Base-by-base conservation (phyloP, 2,113 vertebrate species). In the Hippopotamus amphibius region DNA sequence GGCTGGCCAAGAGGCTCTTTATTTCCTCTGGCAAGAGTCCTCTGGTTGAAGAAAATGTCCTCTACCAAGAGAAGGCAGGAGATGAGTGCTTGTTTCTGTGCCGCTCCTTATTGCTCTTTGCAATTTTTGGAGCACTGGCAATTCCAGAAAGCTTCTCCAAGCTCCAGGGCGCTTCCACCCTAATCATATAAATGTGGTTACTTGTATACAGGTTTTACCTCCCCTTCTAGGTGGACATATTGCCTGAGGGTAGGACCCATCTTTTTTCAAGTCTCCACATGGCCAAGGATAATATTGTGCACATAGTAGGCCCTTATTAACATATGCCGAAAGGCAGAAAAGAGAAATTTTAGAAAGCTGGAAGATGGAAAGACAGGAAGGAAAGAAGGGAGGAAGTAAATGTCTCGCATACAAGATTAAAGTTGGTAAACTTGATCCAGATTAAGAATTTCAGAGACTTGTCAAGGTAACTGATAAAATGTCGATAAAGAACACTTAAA, bases 321-420 rank as follows among this genome's bases (percentile, higher is more conserved):
- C 88, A 88, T 12, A 19, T 55, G 13, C 9, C 16, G 7, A 84
- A 94, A 91, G 21, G 14, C n/a, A 96, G 46, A 61, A 85, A 61
- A 33, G 22, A 90, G 3, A 82, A 55, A 48, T 33, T 85, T 81
- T 71, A 37, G 30, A 59, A 95, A 26, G 6, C 4, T 83, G 22
- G 30, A 72, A 87, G 21, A 16, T 41, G 50, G 14, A 50, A 43
- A 84, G 55, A 17, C 14, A 93, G 19, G 37, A 79, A 87, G 13
- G 4, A 7, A 74, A 10, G 4, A 41, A 96, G 3, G 24, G 5
- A 50, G 26, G 24, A 87, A 43, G 19, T 9, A 59, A 81, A 83
- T 3, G 0, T 28, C 2, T 57, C 33, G 17, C 5, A 28, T 21
- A 14, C n/a, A 33, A 66, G 9, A 69, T 66, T 61, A 65, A 48